Evolutionary conservation across 2,888 invertebrate genomes (phyloP).

Genomic region (Neocrepidodera transversa): DNA sequence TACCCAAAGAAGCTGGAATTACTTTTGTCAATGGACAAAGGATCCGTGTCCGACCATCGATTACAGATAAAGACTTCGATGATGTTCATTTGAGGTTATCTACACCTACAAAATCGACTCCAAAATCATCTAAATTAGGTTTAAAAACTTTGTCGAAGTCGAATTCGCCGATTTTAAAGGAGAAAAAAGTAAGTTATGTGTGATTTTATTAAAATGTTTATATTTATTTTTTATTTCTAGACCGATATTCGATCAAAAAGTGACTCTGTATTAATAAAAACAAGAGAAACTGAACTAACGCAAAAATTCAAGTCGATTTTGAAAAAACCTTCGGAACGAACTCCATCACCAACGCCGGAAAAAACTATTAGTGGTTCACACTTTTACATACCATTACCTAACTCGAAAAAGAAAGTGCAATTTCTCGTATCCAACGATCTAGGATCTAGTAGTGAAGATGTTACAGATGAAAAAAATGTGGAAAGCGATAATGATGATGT

Average conservation of each 20-base stretch:
- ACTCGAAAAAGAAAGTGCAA: slow-evolving; percentile 71
- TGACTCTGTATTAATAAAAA: slow-evolving; percentile 32
- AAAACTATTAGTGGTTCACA: slow-evolving; percentile 61
- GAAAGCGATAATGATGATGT: slow-evolving; percentile 36
- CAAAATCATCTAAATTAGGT: slow-evolving; percentile 34
- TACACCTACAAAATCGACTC: slow-evolving; percentile 55
- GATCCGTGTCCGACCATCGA: slow-evolving; percentile 58
- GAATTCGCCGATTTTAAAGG: slow-evolving; percentile 19
- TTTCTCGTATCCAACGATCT: slow-evolving; percentile 73
- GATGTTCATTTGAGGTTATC: slow-evolving; percentile 47
- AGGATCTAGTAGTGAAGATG: slow-evolving; percentile 7
- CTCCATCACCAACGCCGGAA: slow-evolving; percentile 49
- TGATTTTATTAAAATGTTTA: background rate
- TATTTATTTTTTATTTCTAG: slow-evolving; percentile 3
- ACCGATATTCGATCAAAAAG: slow-evolving; percentile 32
- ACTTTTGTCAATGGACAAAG: slow-evolving; percentile 57
- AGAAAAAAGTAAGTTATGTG: slow-evolving; percentile 14
- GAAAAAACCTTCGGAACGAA: slow-evolving; percentile 62
- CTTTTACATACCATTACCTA: slow-evolving; percentile 69
- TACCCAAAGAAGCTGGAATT: slow-evolving; percentile 46
- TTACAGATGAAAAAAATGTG: slow-evolving; percentile 7
- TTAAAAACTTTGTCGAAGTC: slow-evolving; percentile 21
- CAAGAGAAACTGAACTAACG: slow-evolving; percentile 47
- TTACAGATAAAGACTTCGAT: slow-evolving; percentile 51
- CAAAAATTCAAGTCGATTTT: slow-evolving; percentile 63